Conservation (phyloP, 92 coral and sea anemone species). For the Paramuricea clavata region DNA sequence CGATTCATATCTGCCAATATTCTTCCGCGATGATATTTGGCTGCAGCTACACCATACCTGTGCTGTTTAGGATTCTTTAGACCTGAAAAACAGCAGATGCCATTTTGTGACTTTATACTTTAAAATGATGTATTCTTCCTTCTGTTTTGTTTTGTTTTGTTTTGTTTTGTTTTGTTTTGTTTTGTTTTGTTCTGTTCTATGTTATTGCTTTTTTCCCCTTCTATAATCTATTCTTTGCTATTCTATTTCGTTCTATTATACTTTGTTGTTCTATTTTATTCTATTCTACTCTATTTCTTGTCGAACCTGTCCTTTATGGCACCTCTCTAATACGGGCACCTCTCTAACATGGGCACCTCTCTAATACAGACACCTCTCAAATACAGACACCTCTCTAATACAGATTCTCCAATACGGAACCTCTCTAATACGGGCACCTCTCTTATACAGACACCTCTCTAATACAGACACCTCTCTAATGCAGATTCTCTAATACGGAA, state of each 20-base stretch:
- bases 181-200: background rate
- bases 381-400: too few species aligned
- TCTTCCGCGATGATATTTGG: constrained; percentile 91
- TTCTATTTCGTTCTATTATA: background rate
- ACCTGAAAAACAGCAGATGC: constrained; percentile 41
- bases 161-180: background rate
- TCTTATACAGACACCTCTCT: too few species aligned
- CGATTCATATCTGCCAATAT: constrained; percentile 75
- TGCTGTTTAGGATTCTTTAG: constrained; percentile 96
- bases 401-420: too few species aligned
- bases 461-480: too few species aligned
- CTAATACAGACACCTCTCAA: too few species aligned
- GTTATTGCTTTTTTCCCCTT: background rate
- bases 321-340: too few species aligned
- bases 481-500: too few species aligned
- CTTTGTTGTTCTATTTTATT: background rate
- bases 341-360: too few species aligned
- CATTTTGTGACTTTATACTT: background rate
- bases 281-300: background rate
- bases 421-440: too few species aligned
- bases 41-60: constrained; percentile 78
- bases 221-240: too few species aligned
- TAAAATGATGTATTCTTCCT: too few species aligned
- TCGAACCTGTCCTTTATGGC: too few species aligned
- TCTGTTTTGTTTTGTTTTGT: background rate